These are phyloP conservation scores for Brachionus koreanus DNA, from an alignment of 1,140 invertebrate species.

Conservation along the genomic window DNA sequence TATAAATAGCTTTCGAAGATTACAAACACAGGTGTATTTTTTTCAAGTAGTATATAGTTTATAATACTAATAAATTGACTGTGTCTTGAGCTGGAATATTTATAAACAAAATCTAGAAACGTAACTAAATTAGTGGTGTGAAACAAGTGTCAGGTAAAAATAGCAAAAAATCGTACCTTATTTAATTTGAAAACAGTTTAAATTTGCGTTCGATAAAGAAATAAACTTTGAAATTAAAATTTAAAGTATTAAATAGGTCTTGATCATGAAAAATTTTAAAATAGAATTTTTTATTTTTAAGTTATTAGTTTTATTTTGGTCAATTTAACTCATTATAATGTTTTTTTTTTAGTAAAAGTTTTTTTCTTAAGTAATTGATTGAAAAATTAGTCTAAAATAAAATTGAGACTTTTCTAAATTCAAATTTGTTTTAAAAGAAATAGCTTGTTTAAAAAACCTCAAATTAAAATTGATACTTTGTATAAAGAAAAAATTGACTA, in stretches of 20 bases:
- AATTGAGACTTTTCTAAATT: too few relatives aligned
- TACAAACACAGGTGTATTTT: neutral
- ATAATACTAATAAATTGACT: neutral
- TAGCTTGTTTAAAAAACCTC: too few relatives aligned
- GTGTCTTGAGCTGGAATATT: neutral
- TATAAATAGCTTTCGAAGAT: neutral
- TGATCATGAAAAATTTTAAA: too few relatives aligned
- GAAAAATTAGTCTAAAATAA: too few relatives aligned
- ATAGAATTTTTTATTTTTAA: too few relatives aligned
- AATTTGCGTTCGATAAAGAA: neutral
- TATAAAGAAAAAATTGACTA: too few relatives aligned
- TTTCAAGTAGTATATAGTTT: neutral
- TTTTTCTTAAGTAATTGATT: too few relatives aligned
- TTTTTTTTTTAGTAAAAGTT: too few relatives aligned
- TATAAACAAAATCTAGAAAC: neutral
- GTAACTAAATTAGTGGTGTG: neutral
- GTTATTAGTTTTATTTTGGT: too few relatives aligned
- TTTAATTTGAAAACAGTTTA: neutral
- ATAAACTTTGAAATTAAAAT: neutral
- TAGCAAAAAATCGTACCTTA: neutral
- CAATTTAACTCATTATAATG: too few relatives aligned
- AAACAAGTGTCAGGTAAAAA: neutral
- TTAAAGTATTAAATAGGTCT: neutral
- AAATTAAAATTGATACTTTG: too few relatives aligned
- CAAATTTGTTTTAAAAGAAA: too few relatives aligned